These are phyloP conservation scores for Palaemon carinicauda DNA, from an alignment of 1,140 invertebrate species.

Conservation along the genomic window DNA sequence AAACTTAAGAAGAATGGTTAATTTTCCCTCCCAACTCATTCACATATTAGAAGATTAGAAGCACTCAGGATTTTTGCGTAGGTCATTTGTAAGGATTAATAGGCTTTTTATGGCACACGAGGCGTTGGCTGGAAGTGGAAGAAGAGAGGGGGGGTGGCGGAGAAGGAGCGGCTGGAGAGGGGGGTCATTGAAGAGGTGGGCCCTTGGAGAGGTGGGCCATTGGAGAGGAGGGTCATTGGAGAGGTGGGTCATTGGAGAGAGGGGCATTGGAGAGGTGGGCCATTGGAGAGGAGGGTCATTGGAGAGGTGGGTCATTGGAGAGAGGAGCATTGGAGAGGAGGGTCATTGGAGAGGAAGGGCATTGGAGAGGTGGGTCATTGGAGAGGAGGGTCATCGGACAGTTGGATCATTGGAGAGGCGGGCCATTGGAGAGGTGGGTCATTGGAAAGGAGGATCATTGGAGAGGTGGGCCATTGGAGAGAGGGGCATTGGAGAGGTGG, in stretches of 20 bases:
- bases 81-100: constrained; percentile 54
- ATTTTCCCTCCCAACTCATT: constrained; percentile 50
- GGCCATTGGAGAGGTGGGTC: background rate
- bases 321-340: background rate
- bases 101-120: constrained; percentile 30
- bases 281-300: background rate
- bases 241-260: too few species aligned
- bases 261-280: background rate
- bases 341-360: background rate
- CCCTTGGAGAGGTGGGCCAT: background rate
- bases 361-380: background rate
- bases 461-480: background rate
- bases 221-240: too few species aligned
- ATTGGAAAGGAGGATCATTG: background rate
- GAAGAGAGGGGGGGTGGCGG: background rate
- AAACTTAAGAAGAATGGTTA: constrained; percentile 52
- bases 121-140: background rate
- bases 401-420: too few species aligned
- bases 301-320: background rate
- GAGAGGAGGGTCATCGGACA: too few species aligned
- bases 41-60: constrained; percentile 55
- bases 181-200: background rate
- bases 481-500: background rate
- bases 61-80: constrained; percentile 49
- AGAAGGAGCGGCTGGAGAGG: background rate